Evolutionary conservation across 1,140 invertebrate species (phyloP).

Genomic region (Asbolus verrucosus): DNA sequence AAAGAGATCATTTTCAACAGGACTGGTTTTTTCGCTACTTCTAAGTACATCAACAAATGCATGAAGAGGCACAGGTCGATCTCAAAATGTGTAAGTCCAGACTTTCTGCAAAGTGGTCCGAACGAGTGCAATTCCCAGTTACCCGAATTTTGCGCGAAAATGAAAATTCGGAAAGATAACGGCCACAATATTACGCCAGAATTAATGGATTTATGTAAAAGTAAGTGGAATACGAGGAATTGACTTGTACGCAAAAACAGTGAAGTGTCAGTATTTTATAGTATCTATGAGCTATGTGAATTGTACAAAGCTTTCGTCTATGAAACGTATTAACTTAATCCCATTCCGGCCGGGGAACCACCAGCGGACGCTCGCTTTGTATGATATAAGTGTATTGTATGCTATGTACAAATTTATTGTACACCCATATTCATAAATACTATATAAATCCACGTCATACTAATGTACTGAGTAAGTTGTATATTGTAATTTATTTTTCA

Average conservation of each 20-base stretch:
- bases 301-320: slow-evolving; percentile 24
- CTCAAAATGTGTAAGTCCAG: neutral
- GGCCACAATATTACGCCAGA: neutral
- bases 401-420: slow-evolving; percentile 16
- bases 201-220: slow-evolving; percentile 11
- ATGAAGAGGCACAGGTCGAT: neutral
- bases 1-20: slow-evolving; percentile 1
- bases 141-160: neutral
- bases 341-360: neutral
- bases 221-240: neutral
- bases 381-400: slow-evolving; percentile 29
- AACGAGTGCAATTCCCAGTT: neutral
- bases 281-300: slow-evolving; percentile 37
- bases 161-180: neutral
- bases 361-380: slow-evolving; percentile 26
- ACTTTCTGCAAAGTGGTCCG: neutral
- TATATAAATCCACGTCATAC: slow-evolving; percentile 20
- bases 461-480: neutral
- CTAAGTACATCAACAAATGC: slow-evolving; percentile 1
- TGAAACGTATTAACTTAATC: neutral
- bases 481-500: slow-evolving; percentile 28
- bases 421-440: slow-evolving; percentile 34
- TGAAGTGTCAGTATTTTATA: slow-evolving; percentile 42
- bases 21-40: slow-evolving; percentile 5
- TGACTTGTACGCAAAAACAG: slow-evolving; percentile 3